Evolutionary conservation across 2,797 vertebrate species (phyloP).

Genomic region (Coregonus sp.): DNA sequence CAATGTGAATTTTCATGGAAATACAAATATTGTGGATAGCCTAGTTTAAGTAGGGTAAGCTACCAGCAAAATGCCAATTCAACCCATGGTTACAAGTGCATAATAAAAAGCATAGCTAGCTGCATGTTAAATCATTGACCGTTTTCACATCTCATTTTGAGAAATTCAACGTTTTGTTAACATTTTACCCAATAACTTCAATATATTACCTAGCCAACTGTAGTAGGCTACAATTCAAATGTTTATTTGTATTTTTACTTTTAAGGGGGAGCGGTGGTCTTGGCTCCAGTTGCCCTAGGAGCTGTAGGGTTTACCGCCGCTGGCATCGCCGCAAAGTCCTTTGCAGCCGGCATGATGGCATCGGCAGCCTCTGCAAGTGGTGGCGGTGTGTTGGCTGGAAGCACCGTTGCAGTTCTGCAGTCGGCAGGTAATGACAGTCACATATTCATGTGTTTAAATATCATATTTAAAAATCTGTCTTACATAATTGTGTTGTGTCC

Average conservation of each 20-base stretch:
- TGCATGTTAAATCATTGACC: too few relatives aligned
- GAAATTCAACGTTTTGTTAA: not conserved
- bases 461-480: not conserved
- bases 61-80: too few relatives aligned
- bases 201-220: not conserved
- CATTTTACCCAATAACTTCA: not conserved
- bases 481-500: not conserved
- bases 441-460: not conserved
- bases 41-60: too few relatives aligned
- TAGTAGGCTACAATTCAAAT: not conserved
- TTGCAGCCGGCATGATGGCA: conserved; percentile 59
- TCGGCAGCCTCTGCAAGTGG: conserved; percentile 50
- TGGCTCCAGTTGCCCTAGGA: conserved; percentile 29
- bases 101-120: too few relatives aligned
- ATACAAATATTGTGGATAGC: too few relatives aligned
- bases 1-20: too few relatives aligned
- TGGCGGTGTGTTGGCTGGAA: conserved; percentile 59
- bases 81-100: too few relatives aligned
- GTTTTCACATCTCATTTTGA: not conserved
- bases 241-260: not conserved
- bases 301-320: conserved; percentile 38
- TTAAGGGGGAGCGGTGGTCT: conserved; percentile 9
- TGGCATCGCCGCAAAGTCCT: conserved; percentile 55
- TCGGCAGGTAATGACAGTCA: conserved; percentile 32
- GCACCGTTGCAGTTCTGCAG: conserved; percentile 51